Evolutionary conservation across 2,113 vertebrate species (phyloP), one percentile per base, ranked within the genome.

Genomic region (Dromaius novaehollandiae): DNA sequence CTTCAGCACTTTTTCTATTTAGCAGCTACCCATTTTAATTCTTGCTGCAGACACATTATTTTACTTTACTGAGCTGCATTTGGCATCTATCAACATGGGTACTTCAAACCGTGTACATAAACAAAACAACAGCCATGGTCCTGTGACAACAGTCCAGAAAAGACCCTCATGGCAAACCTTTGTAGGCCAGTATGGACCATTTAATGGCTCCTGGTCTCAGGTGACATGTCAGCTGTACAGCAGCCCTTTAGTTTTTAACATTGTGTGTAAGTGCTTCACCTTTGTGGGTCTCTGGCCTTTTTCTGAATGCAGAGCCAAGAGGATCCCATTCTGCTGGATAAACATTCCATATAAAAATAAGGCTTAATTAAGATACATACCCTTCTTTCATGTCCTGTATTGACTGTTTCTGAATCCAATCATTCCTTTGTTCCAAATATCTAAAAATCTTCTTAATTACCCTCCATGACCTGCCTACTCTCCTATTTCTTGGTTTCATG

Each of bases 1-100:
- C 46, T 91, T 85, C 95, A 95, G 46, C 92, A 81, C 26, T 96
- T 96, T 32, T 93, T 75, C 32, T 87, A 12, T 95, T 96, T 91
- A 93, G 77, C 65, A 86, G 34, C 65, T 95, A 66, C 55, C 86
- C 56, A 92, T 96, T 93, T 97, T 93, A 87, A 60, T 83, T 58
- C 63, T 88, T 89, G 36, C 48, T 88, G n/a, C 18, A 90, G 87
- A 56, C 6, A 95, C 75, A 86, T 93, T 93, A 38, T 84, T 94
- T 55, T 56, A 63, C 34, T 96, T 95, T 70, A 28, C 50, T 50
- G 61, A 95, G 69, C 46, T 97, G 26, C 36, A 46, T 42, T 88
- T 92, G 70, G 34, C 53, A 90, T 87, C 44, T 82, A 7, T 91
- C 87, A 85, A 70, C 13, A 26, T 34, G 36, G 11, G 36, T 94